phyloP scores from a whole-genome alignment of 2,797 vertebrate genomes.

The Acipenser transmontanus region DNA sequence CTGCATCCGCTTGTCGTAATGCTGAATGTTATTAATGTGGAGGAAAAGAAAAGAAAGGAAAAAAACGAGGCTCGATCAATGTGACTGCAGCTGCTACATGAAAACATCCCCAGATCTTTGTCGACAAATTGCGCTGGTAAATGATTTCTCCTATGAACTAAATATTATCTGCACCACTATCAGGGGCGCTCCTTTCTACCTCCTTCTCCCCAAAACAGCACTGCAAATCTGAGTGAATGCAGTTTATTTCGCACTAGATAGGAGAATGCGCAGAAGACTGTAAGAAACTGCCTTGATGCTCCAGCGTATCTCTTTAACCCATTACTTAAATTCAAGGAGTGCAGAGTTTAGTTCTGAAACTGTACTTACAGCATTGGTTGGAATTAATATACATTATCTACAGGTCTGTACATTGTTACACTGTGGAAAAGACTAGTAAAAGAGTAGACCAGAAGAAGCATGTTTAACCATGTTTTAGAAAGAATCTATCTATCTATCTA shows the following conservation, averaged over 20 bases:
- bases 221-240: slow-evolving; percentile 27
- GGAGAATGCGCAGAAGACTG: slow-evolving; percentile 15
- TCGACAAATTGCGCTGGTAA: slow-evolving; percentile 62
- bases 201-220: slow-evolving; percentile 17
- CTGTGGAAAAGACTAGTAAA: too few relatives aligned
- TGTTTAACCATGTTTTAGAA: too few relatives aligned
- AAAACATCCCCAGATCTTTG: slow-evolving; percentile 63
- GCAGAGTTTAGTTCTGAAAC: background rate
- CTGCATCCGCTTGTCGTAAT: slow-evolving; percentile 22
- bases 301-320: slow-evolving; percentile 14
- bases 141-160: slow-evolving; percentile 63
- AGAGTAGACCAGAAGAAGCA: too few relatives aligned
- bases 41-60: slow-evolving; percentile 10
- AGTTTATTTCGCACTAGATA: slow-evolving; percentile 48
- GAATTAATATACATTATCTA: too few relatives aligned
- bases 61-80: slow-evolving; percentile 46
- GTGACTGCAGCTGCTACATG: slow-evolving; percentile 52
- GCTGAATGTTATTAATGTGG: slow-evolving; percentile 31
- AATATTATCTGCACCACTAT: slow-evolving; percentile 53
- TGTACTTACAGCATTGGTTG: too few relatives aligned
- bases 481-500: too few relatives aligned
- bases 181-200: slow-evolving; percentile 26
- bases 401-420: too few relatives aligned
- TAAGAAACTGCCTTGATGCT: background rate
- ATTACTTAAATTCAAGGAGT: slow-evolving; percentile 3